Percentiles rank a stretch among this genome's conserved stretches.
These are phyloP conservation scores for Coenobita brevimanus DNA, from an alignment of 1,140 invertebrate species.

Conservation along the genomic window DNA sequence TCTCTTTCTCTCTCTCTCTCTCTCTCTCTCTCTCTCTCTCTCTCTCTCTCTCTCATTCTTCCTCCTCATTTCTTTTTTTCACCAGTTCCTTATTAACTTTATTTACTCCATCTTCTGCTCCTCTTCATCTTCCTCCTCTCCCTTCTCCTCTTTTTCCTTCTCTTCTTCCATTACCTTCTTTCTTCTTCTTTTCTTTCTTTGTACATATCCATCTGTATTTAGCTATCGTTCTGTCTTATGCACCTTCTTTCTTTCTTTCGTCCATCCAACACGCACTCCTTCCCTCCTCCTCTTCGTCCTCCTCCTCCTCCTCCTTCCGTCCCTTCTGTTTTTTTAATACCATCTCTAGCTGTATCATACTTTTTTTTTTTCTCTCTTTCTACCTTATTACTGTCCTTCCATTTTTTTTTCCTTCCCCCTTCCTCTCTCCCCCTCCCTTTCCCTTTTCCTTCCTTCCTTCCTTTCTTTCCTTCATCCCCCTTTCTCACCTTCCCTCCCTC, in stretches of 20 bases:
- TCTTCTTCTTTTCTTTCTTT: background rate
- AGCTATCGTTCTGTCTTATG: background rate
- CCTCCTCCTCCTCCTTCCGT: background rate
- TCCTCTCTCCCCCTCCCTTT: slow-evolving; percentile 18
- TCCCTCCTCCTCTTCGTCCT: background rate
- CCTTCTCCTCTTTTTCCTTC: background rate
- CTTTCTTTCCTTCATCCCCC: no score
- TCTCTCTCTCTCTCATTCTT: background rate
- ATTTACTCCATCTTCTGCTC: background rate
- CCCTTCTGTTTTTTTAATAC: slow-evolving; percentile 2
- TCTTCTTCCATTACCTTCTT: background rate
- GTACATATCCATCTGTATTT: background rate
- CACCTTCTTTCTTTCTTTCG: background rate
- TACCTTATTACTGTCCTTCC: no score
- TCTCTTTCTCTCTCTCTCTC: no score
- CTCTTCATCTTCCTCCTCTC: background rate
- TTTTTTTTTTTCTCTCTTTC: no score
- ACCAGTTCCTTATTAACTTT: background rate
- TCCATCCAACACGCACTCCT: background rate
- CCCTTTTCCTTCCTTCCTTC: background rate
- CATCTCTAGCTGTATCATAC: slow-evolving; percentile 13
- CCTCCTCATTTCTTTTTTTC: background rate
- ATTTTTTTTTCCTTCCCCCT: no score
- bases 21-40: background rate
- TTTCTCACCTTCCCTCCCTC: no score